Evolutionary conservation across 2,113 vertebrate genomes (phyloP).

Genomic region (Microtus richardsoni): DNA sequence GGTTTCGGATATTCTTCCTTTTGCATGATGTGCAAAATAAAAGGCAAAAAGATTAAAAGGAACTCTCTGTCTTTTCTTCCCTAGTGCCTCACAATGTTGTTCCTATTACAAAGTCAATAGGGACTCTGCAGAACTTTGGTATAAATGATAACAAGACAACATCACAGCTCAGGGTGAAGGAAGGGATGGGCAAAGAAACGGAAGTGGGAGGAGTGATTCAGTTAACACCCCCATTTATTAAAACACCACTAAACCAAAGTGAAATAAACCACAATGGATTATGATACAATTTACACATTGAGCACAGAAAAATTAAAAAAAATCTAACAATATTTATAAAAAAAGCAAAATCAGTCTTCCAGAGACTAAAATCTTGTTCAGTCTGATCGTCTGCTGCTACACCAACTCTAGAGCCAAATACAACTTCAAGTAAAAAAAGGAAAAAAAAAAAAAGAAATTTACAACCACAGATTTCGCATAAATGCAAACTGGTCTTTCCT

Average conservation of each 20-base stretch:
- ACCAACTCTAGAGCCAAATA: slow-evolving; percentile 89
- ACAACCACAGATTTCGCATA: slow-evolving; percentile 88
- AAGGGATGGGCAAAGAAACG: slow-evolving; percentile 72
- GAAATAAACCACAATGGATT: slow-evolving; percentile 88
- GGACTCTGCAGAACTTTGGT: slow-evolving; percentile 94
- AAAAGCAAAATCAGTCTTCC: slow-evolving; percentile 87
- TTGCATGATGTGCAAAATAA: slow-evolving; percentile 96
- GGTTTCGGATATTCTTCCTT: slow-evolving; percentile 87
- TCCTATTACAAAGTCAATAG: slow-evolving; percentile 85
- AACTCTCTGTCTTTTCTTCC: slow-evolving; percentile 88
- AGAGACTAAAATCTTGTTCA: slow-evolving; percentile 90
- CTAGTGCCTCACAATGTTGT: slow-evolving; percentile 90
- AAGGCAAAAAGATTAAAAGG: slow-evolving; percentile 91
- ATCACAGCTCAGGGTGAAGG: slow-evolving; percentile 84
- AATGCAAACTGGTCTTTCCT: slow-evolving; percentile 89
- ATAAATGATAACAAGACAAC: slow-evolving; percentile 88
- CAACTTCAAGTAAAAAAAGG: slow-evolving; percentile 86
- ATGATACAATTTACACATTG: slow-evolving; percentile 88
- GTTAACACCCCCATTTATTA: slow-evolving; percentile 86
- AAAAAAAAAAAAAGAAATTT: slow-evolving; percentile 81
- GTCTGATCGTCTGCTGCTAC: slow-evolving; percentile 85
- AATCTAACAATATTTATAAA: slow-evolving; percentile 86
- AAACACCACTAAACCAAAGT: slow-evolving; percentile 86
- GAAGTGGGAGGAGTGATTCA: slow-evolving; percentile 82
- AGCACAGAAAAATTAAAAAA: slow-evolving; percentile 88